Evolutionary conservation across 2,113 vertebrate species (phyloP), one percentile per base, ranked within the genome.

Genomic region (Carettochelys insculpta): DNA sequence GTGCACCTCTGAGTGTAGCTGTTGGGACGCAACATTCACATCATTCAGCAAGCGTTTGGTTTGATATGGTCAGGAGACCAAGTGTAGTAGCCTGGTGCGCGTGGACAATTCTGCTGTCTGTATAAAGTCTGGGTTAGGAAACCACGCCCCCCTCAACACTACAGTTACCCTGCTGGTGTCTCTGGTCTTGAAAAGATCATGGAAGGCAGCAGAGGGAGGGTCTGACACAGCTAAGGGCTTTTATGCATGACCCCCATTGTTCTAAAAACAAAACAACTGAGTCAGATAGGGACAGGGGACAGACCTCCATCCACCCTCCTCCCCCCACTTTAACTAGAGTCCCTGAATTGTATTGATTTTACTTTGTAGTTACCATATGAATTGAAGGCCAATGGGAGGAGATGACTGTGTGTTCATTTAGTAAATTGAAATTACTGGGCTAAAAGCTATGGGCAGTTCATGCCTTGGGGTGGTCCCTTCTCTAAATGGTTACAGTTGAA

Each of bases 251-350:
- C 51, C 31, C n/a, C 3, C 0, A 29, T 80, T 6, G n/a, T 81
- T 85, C 93, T 95, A 41, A 94, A 84, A 92, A 79, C 90, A 90
- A 88, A 61, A 91, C 75, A 38, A 38, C 86, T 91, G 95, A 93
- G 82, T 96, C 94, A 96, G 95, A 95, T 92, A 79, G 76, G 91
- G 90, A 96, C n/a, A 0, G 0, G 68, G 82, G 29, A 68, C 80
- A 73, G 61, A 71, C 91, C 83, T 1, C 82, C 20, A 47, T 80
- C 80, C 38, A 73, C 65, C 92, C 85, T 80, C 61, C 77, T 61
- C 80, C 77, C 77, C n/a, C n/a, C n/a, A n/a, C n/a, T 88, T 89
- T 83, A 88, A 76, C 80, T 75, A 52, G 29, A 82, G 87, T 68
- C 68, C n/a, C 16, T 17, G 31, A 8, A 80, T 83, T 80, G 81